Evolutionary conservation across 2,797 vertebrate genomes (phyloP).

Genomic region (Eurystomus glaucurus): DNA sequence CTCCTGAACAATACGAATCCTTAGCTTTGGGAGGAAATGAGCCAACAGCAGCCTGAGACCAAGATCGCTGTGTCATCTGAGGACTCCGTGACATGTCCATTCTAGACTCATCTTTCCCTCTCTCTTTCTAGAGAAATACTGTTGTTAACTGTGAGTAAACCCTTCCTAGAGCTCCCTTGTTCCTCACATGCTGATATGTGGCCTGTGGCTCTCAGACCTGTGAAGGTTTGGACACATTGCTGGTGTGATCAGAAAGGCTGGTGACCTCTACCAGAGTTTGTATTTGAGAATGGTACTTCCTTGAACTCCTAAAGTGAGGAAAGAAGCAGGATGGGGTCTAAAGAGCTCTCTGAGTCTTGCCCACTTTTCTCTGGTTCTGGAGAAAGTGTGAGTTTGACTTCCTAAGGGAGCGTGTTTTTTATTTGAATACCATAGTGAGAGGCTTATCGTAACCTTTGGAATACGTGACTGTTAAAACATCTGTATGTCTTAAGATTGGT

Average conservation of each 20-base stretch:
- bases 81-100: background rate
- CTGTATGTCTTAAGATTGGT: background rate
- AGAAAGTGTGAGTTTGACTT: background rate
- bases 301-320: background rate
- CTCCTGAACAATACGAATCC: background rate
- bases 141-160: background rate
- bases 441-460: background rate
- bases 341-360: background rate
- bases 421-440: background rate
- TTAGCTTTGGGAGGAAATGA: slow-evolving; percentile 6
- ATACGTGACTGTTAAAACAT: background rate
- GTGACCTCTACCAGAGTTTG: background rate
- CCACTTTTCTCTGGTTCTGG: background rate
- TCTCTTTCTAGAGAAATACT: slow-evolving; percentile 6
- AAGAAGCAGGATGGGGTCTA: fast-evolving
- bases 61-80: slow-evolving; percentile 27
- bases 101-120: background rate
- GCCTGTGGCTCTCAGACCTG: background rate
- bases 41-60: background rate
- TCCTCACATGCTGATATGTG: background rate
- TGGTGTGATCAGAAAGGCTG: background rate
- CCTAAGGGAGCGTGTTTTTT: background rate
- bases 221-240: background rate
- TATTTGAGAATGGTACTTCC: background rate
- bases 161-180: background rate